A percentile compares a stretch with the other conserved stretches of the same genome.
These are phyloP conservation scores for Drosophila grimshawi DNA, from an alignment of 1,140 invertebrate species.

Conservation along the genomic window DNA sequence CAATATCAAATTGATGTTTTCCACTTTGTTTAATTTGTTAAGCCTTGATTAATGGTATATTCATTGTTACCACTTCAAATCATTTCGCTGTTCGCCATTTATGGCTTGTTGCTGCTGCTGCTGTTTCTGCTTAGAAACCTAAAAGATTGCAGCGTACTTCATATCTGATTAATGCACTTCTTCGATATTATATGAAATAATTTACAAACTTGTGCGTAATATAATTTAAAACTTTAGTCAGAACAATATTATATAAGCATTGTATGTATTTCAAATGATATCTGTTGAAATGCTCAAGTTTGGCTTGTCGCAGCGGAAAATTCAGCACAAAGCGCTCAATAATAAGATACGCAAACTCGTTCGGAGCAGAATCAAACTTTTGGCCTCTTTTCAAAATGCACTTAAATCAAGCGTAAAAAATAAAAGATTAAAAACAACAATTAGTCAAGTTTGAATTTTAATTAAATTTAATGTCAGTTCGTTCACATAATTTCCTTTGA, in stretches of 20 bases:
- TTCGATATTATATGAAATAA: neutral
- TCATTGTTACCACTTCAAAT: slow-evolving; percentile 53
- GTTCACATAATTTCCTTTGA: neutral
- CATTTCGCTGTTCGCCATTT: slow-evolving; percentile 5
- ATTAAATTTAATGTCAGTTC: neutral
- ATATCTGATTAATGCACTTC: neutral
- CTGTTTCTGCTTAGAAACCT: too few species aligned
- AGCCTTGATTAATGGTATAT: slow-evolving; percentile 73
- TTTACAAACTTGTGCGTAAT: too few species aligned
- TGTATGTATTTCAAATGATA: neutral
- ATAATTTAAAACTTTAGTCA: too few species aligned
- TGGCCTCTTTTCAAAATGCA: slow-evolving; percentile 20
- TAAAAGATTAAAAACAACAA: neutral
- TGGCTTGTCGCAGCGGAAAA: slow-evolving; percentile 17
- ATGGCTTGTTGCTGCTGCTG: neutral
- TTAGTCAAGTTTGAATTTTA: neutral
- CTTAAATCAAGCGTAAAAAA: neutral
- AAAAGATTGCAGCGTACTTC: too few species aligned
- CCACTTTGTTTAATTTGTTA: slow-evolving; percentile 77
- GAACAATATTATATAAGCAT: too few species aligned
- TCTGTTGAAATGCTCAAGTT: slow-evolving; percentile 28
- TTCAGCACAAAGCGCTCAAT: slow-evolving; percentile 35
- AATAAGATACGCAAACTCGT: slow-evolving; percentile 60
- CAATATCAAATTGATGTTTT: slow-evolving; percentile 77
- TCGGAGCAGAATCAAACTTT: slow-evolving; percentile 46